Evolutionary conservation across 1,140 invertebrate species (phyloP), one percentile per base, ranked within the genome.

Genomic region (Araneus ventricosus): DNA sequence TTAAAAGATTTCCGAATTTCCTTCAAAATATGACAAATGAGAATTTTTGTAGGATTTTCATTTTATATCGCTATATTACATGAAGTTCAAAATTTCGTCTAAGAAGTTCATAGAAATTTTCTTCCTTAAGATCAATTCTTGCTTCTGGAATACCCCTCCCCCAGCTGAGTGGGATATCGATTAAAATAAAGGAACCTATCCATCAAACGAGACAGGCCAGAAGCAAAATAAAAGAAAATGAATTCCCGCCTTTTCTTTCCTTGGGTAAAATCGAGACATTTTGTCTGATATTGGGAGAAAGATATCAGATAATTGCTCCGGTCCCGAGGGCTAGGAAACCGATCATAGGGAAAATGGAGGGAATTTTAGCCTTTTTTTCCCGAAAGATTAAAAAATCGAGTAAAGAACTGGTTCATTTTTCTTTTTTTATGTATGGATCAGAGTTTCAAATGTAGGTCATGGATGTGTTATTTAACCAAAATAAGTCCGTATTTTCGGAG

Each of bases 261-360:
- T n/a, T 22, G 39, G 37, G n/a, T 34, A 59, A 45, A 91, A 91
- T 91, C 89, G 89, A 91, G 89, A 91, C 89, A 91, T 91, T 91
- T 91, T 91, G 89, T 91, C 79, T 91, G 89, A 91, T 91, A 91
- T 84, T 79, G 89, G 67, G 20, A 91, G 80, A 39, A 41, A 79
- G 89, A 91, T 91, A 91, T 91, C 89, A 91, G 89, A 91, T 91
- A 91, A 91, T 91, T 91, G 89, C 79, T 30, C 57, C 89, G 37
- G 45, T 10, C 67, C 75, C 89, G 80, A 34, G 52, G 89, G 89
- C 8, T 82, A 63, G 34, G 24, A 91, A 79, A 91, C 57, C 79
- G 41, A 91, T 91, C 82, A 84, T 84, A 52, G 41, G 14, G 41
- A 84, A 52, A 84, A 57, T 75, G 70, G 70, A 22, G 30, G 27